These are phyloP conservation scores for Nowickia ferox DNA, from an alignment of 2,888 invertebrate genomes.

Conservation along the genomic window DNA sequence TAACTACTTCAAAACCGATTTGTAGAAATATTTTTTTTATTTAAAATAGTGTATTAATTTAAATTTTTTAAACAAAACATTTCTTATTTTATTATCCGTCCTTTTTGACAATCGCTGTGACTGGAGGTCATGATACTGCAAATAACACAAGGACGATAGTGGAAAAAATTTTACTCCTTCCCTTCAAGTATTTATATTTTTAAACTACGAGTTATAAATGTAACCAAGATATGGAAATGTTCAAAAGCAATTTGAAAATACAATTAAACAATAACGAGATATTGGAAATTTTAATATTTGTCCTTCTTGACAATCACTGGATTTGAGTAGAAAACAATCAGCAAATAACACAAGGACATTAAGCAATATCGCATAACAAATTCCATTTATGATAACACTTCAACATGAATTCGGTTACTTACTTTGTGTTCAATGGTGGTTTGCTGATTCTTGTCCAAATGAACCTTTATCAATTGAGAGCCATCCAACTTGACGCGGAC, in stretches of 20 bases:
- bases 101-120: conserved; percentile 77
- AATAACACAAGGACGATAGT: conserved; percentile 76
- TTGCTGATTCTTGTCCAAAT: conserved; percentile 98
- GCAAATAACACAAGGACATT: conserved; percentile 81
- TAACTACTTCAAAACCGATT: too few species aligned
- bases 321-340: conserved; percentile 71
- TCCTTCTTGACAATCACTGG: conserved; percentile 82
- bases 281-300: conserved; percentile 76
- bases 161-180: neutral
- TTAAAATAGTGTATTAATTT: conserved; percentile 18
- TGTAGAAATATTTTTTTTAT: conserved; percentile 35
- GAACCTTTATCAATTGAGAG: conserved; percentile 97
- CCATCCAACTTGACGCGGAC: conserved; percentile 98
- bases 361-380: neutral
- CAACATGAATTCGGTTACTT: conserved; percentile 73
- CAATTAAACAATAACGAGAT: conserved; percentile 73
- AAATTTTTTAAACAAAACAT: conserved; percentile 27
- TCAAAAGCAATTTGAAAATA: conserved; percentile 72
- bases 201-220: conserved; percentile 63
- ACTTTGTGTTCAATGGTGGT: conserved; percentile 99
- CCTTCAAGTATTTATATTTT: conserved; percentile 3
- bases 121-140: conserved; percentile 70
- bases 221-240: conserved; percentile 80
- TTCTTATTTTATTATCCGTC: conserved; percentile 74
- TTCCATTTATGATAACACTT: neutral